These are phyloP conservation scores for Lasaia peninsularis DNA, from an alignment of 1,140 invertebrate genomes.

Conservation along the genomic window DNA sequence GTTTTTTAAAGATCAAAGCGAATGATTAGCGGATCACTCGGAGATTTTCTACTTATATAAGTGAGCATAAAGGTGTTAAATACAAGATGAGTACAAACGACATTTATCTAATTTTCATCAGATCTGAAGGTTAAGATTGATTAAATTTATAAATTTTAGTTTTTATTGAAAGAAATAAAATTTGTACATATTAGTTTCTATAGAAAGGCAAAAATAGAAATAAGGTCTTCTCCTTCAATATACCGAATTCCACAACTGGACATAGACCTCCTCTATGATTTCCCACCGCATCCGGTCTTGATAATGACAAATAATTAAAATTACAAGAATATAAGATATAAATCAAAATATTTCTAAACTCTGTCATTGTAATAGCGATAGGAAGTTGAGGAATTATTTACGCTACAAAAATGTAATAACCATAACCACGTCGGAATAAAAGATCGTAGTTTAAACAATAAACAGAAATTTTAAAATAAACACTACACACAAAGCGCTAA, in stretches of 20 bases:
- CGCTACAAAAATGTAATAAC: slow-evolving; percentile 39
- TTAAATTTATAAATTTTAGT: neutral
- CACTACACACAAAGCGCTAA: slow-evolving; percentile 43
- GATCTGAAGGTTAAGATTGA: slow-evolving; percentile 10
- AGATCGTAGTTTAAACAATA: slow-evolving; percentile 48
- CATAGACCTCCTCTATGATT: too few species aligned
- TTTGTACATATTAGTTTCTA: too few species aligned
- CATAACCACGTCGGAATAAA: slow-evolving; percentile 59
- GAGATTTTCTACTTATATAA: slow-evolving; percentile 59
- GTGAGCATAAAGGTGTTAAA: slow-evolving; percentile 46
- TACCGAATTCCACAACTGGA: too few species aligned
- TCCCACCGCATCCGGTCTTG: too few species aligned
- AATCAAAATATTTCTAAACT: neutral
- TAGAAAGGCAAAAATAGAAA: too few species aligned
- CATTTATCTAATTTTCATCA: slow-evolving; percentile 54
- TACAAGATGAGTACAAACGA: slow-evolving; percentile 39
- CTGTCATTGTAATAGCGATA: slow-evolving; percentile 43
- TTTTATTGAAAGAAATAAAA: too few species aligned
- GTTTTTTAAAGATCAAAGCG: slow-evolving; percentile 62
- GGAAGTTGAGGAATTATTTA: slow-evolving; percentile 62
- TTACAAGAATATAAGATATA: neutral
- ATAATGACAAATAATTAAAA: too few species aligned
- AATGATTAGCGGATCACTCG: slow-evolving; percentile 59
- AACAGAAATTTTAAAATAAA: slow-evolving; percentile 59
- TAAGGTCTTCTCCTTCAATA: too few species aligned